Base-by-base conservation (phyloP, 2,113 vertebrate species). In the Pelmatolapia mariae region DNA sequence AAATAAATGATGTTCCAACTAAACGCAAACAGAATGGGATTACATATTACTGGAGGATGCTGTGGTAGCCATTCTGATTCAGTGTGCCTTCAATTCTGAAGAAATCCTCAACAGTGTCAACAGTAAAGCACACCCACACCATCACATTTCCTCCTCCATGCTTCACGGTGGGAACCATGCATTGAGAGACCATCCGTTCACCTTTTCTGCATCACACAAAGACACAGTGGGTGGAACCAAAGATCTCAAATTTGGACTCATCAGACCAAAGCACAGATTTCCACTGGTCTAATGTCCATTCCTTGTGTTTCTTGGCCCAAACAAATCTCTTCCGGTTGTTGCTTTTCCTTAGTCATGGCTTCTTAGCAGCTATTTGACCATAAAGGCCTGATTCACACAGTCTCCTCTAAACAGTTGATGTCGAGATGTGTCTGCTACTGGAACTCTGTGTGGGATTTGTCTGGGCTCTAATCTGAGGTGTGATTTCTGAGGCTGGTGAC, bases 31-130 rank as follows among this genome's bases (percentile, higher is more conserved):
- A 10, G 15, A 18, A 61, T 31, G 57, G 26, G 26, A 31, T 61
- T 6, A 31, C 57, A 61, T 0, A 4, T 31, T 18, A 1, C 26
- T 61, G 57, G 8, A 59, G 0, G 3, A 59, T 59, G 57, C 57
- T 59, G 26, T 31, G 26, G 15, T 31, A 61, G 57, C 26, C 26
- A 18, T 61, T 15, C 57, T 61, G 57, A 18, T 61, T 31, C 8
- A 18, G 26, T 61, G 26, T 31, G 8, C 57, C 57, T 31, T 61
- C 8, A 61, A 10, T 61, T 61, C 5, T 61, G 57, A 61, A 61
- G 15, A 31, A 31, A 31, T 61, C 57, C 57, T 26, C 57, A 31
- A 31, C 57, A 59, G 15, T 31, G 8, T 59, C 57, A 59, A 5
- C 56, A 6, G 56, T 29, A 59, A 59, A 59, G 26, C 56, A 13